Evolutionary conservation across 2,888 invertebrate species (phyloP).

Genomic region (Apamea monoglypha): DNA sequence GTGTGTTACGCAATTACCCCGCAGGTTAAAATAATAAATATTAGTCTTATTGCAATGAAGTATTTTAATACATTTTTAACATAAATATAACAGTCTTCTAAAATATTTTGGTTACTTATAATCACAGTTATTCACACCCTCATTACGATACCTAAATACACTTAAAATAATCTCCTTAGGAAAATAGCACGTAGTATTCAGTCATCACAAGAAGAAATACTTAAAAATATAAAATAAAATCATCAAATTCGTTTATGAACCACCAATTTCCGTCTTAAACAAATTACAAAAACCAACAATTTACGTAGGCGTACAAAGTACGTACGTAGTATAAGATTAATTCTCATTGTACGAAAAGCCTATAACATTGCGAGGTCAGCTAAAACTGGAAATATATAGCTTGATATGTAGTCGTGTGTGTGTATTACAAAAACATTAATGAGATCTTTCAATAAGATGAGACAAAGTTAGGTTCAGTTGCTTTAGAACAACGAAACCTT

Average conservation of each 20-base stretch:
- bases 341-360: too few relatives aligned
- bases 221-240: neutral
- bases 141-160: neutral
- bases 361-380: too few relatives aligned
- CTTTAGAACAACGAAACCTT: neutral
- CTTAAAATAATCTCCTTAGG: neutral
- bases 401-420: too few relatives aligned
- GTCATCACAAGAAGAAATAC: neutral
- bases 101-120: slow-evolving; percentile 5
- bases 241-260: too few relatives aligned
- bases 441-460: slow-evolving; percentile 11
- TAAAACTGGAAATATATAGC: too few relatives aligned
- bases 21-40: neutral
- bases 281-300: neutral
- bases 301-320: too few relatives aligned
- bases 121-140: slow-evolving; percentile 30
- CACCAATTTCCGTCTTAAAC: neutral
- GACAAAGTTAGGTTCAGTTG: neutral
- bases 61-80: slow-evolving; percentile 29
- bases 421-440: neutral
- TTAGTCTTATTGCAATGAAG: neutral
- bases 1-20: too few relatives aligned
- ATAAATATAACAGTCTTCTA: slow-evolving; percentile 22
- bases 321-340: too few relatives aligned
- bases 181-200: neutral